Evolutionary conservation across 2,797 vertebrate species (phyloP).

Genomic region (Sebastes variabilis): DNA sequence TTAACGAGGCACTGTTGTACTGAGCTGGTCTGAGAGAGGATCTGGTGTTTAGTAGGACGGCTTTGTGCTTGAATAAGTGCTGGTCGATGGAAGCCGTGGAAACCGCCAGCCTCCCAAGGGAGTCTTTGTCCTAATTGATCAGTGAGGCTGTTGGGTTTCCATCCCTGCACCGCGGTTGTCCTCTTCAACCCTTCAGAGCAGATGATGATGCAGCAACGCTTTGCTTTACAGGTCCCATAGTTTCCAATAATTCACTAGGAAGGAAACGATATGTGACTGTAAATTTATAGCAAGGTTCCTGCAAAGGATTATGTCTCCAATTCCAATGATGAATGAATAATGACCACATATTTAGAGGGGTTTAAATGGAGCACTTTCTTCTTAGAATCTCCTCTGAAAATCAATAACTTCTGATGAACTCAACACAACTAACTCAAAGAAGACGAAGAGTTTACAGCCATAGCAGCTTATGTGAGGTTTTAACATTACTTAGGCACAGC

Average conservation of each 20-base stretch:
- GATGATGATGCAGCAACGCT: neutral
- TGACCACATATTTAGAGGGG: neutral
- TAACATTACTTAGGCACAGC: neutral
- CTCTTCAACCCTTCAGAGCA: slow-evolving; percentile 19
- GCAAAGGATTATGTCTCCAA: neutral
- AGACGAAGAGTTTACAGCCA: no score
- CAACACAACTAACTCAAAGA: neutral
- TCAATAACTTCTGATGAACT: neutral
- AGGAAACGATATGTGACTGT: neutral
- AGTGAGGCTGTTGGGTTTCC: slow-evolving; percentile 52
- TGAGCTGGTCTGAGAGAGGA: slow-evolving; percentile 13
- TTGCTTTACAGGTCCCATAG: neutral
- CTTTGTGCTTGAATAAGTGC: slow-evolving; percentile 40
- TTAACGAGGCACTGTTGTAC: slow-evolving; percentile 21
- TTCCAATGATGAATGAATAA: neutral
- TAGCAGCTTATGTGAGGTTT: neutral
- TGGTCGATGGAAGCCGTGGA: slow-evolving; percentile 57
- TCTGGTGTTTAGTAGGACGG: slow-evolving; percentile 12
- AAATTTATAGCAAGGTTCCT: neutral
- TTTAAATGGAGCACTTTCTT: neutral
- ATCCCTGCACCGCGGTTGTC: slow-evolving; percentile 22
- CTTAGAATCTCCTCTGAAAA: neutral
- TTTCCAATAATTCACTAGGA: neutral
- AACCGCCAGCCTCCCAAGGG: slow-evolving; percentile 42
- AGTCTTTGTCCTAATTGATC: slow-evolving; percentile 66